Base-by-base conservation (phyloP, 2,888 invertebrate species). In the Spilarctia lutea region DNA sequence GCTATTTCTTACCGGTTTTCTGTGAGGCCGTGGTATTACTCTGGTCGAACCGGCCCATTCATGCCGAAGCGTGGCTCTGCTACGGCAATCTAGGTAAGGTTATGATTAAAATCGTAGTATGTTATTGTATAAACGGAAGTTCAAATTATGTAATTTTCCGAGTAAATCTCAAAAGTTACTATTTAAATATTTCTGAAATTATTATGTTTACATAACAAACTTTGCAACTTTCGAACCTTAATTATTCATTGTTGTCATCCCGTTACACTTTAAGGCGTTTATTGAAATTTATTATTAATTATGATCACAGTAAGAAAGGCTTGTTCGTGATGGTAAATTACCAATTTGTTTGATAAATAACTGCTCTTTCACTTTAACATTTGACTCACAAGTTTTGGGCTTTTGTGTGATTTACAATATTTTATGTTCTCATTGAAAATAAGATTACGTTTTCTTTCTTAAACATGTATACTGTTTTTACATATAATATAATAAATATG, bases 211-310 rank as follows among this genome's bases (percentile, higher is more conserved):
- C 66, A 73, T 27, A 66, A 66, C 78, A 75, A 70, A 60, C 69
- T 70, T 77, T 69, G 27, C 79, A 86, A 85, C 78, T 85, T 85
- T 76, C 77, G 81, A 80, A 82, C 83, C 83, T 83, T 86, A 90
- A 88, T 88, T 88, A 90, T 89, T 90, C 87, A 88, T 85, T 76
- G 76, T 79, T 82, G 85, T 82, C 86, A 87, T 88, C 85, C 83
- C 83, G 82, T 72, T 82, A 81, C 82, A 86, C 86, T 87, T 87
- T 82, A 85, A 84, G 82, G 84, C 86, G 86, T 89, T 90, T 88
- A 78, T 79, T 77, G 65, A 74, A 67, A 83, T 80, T 76, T 77
- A 80, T 80, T 68, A 70, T 73, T 75, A 73, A 82, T 81, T 83
- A 77, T 73, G 69, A 78, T 72, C 75, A 39, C 71, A 66, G 65